Percentiles rank a stretch among this genome's conserved stretches.
Conservation (phyloP, 2,888 invertebrate species). For the Diplazon laetatorius region DNA sequence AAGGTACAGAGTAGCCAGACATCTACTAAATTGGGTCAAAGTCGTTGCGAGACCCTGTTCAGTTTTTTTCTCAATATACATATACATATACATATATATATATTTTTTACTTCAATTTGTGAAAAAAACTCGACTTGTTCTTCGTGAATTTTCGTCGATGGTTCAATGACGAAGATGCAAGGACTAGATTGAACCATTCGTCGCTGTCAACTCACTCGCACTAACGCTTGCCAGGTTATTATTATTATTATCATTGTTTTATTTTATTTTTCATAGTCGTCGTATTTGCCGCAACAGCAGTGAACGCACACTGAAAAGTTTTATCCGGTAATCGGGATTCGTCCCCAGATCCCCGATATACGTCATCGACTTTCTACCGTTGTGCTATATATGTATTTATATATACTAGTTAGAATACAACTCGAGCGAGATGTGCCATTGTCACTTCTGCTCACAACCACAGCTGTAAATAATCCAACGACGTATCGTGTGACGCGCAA, state of each 20-base stretch:
- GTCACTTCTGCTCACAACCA: neutral
- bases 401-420: constrained; percentile 25
- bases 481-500: constrained; percentile 41
- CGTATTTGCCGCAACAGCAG: neutral
- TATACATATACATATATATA: too few relatives aligned
- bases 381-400: too few relatives aligned
- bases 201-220: constrained; percentile 5
- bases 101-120: constrained; percentile 1
- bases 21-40: constrained; percentile 42
- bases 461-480: constrained; percentile 43
- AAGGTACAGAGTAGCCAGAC: neutral
- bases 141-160: constrained; percentile 26
- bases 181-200: neutral
- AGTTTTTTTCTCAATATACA: too few relatives aligned
- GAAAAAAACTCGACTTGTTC: neutral
- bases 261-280: too few relatives aligned
- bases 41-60: constrained; percentile 9
- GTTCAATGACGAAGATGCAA: constrained; percentile 11
- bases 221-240: constrained; percentile 9
- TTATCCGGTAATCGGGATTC: neutral
- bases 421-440: constrained; percentile 42
- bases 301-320: constrained; percentile 18
- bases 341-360: constrained; percentile 33
- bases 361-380: constrained; percentile 50
- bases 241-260: too few relatives aligned